These are phyloP conservation scores for Amphiprion percula DNA, from an alignment of 2,113 vertebrate species.

Conservation along the genomic window DNA sequence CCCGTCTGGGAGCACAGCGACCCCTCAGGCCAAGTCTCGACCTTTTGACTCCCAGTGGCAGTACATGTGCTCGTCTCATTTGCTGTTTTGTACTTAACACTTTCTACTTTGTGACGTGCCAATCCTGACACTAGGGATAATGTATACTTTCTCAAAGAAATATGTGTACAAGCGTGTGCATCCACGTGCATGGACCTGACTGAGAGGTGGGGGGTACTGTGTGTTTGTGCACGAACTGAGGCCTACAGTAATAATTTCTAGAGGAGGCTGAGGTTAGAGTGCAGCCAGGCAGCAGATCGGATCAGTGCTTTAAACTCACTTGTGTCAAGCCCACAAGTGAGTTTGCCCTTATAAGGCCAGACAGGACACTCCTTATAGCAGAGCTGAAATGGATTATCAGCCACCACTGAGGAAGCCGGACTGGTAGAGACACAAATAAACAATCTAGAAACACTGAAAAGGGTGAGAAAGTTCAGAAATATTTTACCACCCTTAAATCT, in stretches of 20 bases:
- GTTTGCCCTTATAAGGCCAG: slow-evolving; percentile 80
- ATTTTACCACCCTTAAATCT: slow-evolving; percentile 13
- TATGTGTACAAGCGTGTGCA: not conserved
- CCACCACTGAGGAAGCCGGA: slow-evolving; percentile 48
- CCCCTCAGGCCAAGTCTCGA: slow-evolving; percentile 39
- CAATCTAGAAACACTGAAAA: slow-evolving; percentile 1
- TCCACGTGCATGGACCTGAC: slow-evolving; percentile 19
- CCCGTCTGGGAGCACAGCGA: slow-evolving; percentile 40
- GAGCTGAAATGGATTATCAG: slow-evolving; percentile 55
- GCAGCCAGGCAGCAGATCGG: slow-evolving; percentile 69
- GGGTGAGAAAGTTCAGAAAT: slow-evolving; percentile 27
- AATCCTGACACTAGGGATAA: not conserved
- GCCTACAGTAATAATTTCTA: slow-evolving; percentile 71
- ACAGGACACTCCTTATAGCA: slow-evolving; percentile 48
- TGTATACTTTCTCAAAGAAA: slow-evolving; percentile 27
- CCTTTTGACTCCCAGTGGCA: slow-evolving; percentile 56
- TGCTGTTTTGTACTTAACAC: slow-evolving; percentile 7
- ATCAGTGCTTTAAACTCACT: slow-evolving; percentile 68
- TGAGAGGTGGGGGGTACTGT: not conserved
- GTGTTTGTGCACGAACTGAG: slow-evolving; percentile 45
- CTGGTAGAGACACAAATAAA: slow-evolving; percentile 49
- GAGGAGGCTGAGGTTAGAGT: slow-evolving; percentile 60
- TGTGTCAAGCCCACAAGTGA: slow-evolving; percentile 56
- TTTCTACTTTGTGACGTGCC: slow-evolving; percentile 12
- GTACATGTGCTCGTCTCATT: slow-evolving; percentile 3